Base-by-base conservation (phyloP, 2,113 vertebrate genomes). In the Pelusios castaneus region DNA sequence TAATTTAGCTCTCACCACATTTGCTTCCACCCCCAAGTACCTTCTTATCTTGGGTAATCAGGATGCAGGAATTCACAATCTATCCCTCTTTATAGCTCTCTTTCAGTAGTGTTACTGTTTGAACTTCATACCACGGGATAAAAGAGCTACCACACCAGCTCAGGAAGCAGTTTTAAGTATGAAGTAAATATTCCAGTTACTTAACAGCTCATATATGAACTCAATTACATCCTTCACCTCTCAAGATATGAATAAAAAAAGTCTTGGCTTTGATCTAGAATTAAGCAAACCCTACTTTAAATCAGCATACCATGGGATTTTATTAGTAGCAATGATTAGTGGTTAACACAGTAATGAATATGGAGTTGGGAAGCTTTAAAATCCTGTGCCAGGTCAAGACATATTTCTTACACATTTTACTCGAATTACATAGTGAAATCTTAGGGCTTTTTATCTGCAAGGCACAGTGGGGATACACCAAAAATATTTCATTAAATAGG, bases 11-110 rank as follows among this genome's bases (percentile, higher is more conserved):
- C 89, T 94, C 84, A 84, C 41, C 96, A 87, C 91, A 92, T 96
- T 88, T 95, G 56, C 88, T 95, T 96, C 92, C 96, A 93, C 76
- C 90, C 93, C 87, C 95, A 96, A 97, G 91, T 95, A 85, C 85
- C 88, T 92, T 83, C 96, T 98, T 98, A 97, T 96, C 97, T 91
- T 67, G 91, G 93, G 93, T 95, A 93, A 96, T 98, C 96, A 97
- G 97, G 94, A 95, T 95, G 94, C 89, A 96, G 94, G 96, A 95
- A 89, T 95, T 96, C 92, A 84, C 88, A 84, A 52, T 93, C 88
- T 58, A 87, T 85, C 51, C 87, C 47, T 91, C 89, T 97, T 96
- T 95, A 97, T 83, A 92, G 95, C 95, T 95, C 88, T 81, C 86
- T 84, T 95, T 92, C 85, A 83, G 94, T 5, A 88, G 82, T 88